A percentile compares a stretch with the other conserved stretches of the same genome.
Evolutionary conservation across 2,797 vertebrate species (phyloP).

Genomic region (Pteronotus mesoamericanus): DNA sequence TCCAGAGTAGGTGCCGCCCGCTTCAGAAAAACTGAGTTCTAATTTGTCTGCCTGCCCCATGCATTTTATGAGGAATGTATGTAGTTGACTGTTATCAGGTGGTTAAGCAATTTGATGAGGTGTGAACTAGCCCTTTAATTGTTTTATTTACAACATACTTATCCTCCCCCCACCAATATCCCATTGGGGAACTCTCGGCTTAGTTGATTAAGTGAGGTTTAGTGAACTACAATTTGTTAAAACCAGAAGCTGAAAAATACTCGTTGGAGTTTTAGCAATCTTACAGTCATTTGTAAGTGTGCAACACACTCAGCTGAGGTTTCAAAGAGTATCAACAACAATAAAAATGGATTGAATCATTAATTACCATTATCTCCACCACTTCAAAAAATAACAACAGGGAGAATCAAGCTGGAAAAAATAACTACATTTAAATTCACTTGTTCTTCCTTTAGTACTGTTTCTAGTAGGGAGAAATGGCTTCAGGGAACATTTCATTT

Average conservation of each 20-base stretch:
- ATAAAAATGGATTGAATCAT: not conserved
- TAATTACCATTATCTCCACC: not conserved
- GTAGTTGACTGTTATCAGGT: slow-evolving; percentile 78
- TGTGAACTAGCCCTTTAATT: slow-evolving; percentile 81
- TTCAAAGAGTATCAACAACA: not conserved
- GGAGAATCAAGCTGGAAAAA: not conserved
- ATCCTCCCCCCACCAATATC: slow-evolving; percentile 56
- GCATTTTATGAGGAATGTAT: slow-evolving; percentile 74
- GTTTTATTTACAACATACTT: slow-evolving; percentile 82
- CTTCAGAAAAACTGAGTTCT: not conserved
- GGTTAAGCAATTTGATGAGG: slow-evolving; percentile 81
- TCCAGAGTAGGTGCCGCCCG: not conserved
- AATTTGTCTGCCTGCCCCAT: slow-evolving; percentile 60
- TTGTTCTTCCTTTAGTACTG: not conserved
- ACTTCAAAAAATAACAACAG: slow-evolving; percentile 28
- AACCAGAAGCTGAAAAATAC: slow-evolving; percentile 54
- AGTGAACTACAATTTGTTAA: slow-evolving; percentile 53
- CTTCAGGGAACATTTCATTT: not conserved
- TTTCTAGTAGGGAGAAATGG: not conserved
- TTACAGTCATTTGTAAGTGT: not conserved
- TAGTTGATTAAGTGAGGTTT: slow-evolving; percentile 73
- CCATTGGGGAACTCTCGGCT: slow-evolving; percentile 72
- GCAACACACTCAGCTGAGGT: not conserved
- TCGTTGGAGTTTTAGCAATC: not conserved
- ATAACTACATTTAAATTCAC: slow-evolving; percentile 1